Conservation (phyloP, 1,140 invertebrate genomes). For the Drosophila watanabei region DNA sequence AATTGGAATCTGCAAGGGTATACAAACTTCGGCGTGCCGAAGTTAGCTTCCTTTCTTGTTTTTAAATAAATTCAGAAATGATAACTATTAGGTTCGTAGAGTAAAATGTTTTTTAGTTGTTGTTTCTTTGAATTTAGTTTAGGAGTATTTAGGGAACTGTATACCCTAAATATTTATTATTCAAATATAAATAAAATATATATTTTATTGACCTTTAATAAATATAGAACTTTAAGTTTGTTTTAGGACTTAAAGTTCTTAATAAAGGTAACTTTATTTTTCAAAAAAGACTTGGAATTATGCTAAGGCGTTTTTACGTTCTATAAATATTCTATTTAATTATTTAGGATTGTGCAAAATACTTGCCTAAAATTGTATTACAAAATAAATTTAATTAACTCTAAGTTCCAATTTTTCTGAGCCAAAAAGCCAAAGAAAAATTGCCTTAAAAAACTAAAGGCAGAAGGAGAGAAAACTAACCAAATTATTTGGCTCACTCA, state of each 20-base stretch:
- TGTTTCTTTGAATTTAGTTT: neutral
- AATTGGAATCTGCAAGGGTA: too few relatives aligned
- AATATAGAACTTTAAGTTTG: neutral
- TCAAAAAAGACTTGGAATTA: neutral
- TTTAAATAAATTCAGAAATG: too few relatives aligned
- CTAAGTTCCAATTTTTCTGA: too few relatives aligned
- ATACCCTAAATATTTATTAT: neutral
- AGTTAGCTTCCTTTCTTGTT: too few relatives aligned
- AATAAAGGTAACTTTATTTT: too few relatives aligned
- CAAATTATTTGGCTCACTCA: slow-evolving; percentile 62
- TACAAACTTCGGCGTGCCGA: too few relatives aligned
- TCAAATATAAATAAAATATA: neutral
- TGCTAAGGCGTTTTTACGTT: too few relatives aligned
- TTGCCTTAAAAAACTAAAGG: neutral
- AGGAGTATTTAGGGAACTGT: too few relatives aligned
- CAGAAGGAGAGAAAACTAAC: slow-evolving; percentile 47
- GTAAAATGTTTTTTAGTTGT: neutral
- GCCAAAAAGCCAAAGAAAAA: neutral
- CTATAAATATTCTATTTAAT: neutral
- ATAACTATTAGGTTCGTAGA: neutral
- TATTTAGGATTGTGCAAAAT: neutral
- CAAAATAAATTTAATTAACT: neutral
- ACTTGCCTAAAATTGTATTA: neutral
- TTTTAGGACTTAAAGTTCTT: too few relatives aligned
- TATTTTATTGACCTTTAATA: neutral